Conservation (phyloP, 2,797 vertebrate species). For the Margarornis squamiger region DNA sequence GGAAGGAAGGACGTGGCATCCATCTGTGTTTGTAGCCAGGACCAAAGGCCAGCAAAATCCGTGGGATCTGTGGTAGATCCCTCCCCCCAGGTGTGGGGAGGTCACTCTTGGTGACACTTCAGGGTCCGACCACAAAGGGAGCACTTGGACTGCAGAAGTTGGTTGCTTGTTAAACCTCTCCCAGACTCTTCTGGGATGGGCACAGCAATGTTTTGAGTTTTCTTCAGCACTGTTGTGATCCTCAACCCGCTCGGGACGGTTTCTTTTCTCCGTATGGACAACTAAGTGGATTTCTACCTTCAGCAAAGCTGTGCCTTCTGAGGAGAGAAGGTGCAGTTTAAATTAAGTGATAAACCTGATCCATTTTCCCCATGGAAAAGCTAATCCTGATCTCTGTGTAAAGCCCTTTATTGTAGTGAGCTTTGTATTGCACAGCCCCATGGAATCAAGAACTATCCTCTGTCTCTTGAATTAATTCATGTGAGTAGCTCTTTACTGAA, state of each 20-base stretch:
- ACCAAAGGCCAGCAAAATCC: neutral
- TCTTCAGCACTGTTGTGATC: neutral
- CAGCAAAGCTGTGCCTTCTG: neutral
- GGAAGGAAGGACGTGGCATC: neutral
- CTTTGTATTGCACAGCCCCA: neutral
- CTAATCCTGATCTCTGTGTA: neutral
- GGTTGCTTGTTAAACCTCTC: neutral
- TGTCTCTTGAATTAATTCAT: neutral
- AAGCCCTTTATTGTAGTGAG: neutral
- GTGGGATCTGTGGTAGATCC: neutral
- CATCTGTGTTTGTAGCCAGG: neutral
- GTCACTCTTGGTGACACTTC: rapidly evolving
- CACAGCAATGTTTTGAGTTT: rapidly evolving
- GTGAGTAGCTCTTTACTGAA: constrained; percentile 10
- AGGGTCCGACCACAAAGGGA: neutral
- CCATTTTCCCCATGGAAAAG: neutral
- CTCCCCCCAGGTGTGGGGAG: neutral
- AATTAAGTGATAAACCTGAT: neutral
- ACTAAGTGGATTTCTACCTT: neutral
- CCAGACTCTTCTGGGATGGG: neutral
- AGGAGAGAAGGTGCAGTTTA: neutral
- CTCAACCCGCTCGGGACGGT: neutral
- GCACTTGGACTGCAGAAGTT: neutral
- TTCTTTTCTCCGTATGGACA: neutral
- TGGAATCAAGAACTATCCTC: neutral